phyloP scores from a whole-genome alignment of 2,888 invertebrate species.

The Drosophila gaucha region DNA sequence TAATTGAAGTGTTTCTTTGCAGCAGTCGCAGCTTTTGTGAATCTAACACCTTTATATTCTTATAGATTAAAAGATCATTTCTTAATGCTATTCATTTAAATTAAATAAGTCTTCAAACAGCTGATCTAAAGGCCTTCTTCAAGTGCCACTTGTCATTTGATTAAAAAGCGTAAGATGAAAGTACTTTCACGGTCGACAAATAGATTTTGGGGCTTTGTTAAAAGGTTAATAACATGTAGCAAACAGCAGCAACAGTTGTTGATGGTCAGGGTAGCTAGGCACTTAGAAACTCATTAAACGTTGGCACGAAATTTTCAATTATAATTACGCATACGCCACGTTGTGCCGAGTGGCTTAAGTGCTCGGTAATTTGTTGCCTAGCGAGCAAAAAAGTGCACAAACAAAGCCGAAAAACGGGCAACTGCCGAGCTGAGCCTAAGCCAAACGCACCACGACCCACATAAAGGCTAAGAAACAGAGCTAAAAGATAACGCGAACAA shows the following conservation, averaged over 20 bases:
- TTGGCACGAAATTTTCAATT: constrained; percentile 66
- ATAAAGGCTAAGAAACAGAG: constrained; percentile 43
- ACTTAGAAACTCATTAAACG: constrained; percentile 63
- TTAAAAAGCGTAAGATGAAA: constrained; percentile 16
- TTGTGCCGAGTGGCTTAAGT: constrained; percentile 56
- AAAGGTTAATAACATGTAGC: constrained; percentile 52
- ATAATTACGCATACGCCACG: constrained; percentile 69
- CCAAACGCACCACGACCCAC: constrained; percentile 31
- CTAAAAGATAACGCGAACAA: constrained; percentile 3
- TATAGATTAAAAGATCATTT: too few species aligned
- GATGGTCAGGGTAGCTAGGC: constrained; percentile 16
- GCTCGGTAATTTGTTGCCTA: constrained; percentile 64
- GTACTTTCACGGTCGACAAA: constrained; percentile 46
- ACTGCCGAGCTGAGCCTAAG: constrained; percentile 7
- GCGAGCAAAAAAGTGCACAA: constrained; percentile 28
- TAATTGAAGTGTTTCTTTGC: neutral
- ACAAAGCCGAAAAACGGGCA: constrained; percentile 20
- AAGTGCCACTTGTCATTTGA: constrained; percentile 16
- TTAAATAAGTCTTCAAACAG: neutral
- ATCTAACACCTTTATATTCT: too few species aligned
- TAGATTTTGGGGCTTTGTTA: constrained; percentile 44
- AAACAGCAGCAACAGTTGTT: constrained; percentile 14
- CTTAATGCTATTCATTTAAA: too few species aligned
- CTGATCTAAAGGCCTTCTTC: neutral
- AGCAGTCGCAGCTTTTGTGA: too few species aligned